These are phyloP conservation scores for Halcyon senegalensis DNA, from an alignment of 2,113 vertebrate genomes.

Conservation along the genomic window DNA sequence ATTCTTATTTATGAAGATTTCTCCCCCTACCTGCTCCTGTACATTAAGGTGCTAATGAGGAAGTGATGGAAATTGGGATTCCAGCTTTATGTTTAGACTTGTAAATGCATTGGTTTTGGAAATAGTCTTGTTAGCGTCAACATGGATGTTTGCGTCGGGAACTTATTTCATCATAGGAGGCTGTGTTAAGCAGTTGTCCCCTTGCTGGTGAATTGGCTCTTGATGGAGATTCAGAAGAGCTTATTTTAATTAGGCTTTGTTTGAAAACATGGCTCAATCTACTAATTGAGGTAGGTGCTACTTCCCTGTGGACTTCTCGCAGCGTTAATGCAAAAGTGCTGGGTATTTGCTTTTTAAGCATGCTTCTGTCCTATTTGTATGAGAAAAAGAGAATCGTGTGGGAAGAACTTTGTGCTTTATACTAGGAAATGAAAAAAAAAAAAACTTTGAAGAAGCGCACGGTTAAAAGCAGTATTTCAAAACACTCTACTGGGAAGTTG, in stretches of 20 bases:
- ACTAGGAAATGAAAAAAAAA: neutral
- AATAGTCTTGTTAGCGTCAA: neutral
- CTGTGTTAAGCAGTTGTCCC: slow-evolving; percentile 30
- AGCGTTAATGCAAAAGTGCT: neutral
- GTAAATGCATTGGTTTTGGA: neutral
- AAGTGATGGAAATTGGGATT: neutral
- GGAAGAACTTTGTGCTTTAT: neutral
- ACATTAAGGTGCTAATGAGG: slow-evolving; percentile 18
- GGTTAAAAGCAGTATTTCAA: neutral
- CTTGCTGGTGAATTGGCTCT: slow-evolving; percentile 30
- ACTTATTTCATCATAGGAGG: neutral
- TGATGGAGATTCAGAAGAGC: slow-evolving; percentile 22
- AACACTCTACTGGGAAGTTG: neutral
- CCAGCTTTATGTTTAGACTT: neutral
- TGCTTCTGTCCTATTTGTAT: neutral
- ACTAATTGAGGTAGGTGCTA: slow-evolving; percentile 21
- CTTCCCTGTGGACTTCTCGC: neutral
- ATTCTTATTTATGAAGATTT: neutral
- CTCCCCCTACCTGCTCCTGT: neutral
- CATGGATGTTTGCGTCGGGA: neutral
- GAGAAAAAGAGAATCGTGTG: neutral
- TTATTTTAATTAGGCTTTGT: slow-evolving; percentile 61
- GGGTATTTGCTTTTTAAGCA: neutral
- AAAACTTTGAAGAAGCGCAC: neutral
- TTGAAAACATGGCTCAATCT: slow-evolving; percentile 46